Evolutionary conservation across 2,113 vertebrate species (phyloP).

Genomic region (Jaculus jaculus): DNA sequence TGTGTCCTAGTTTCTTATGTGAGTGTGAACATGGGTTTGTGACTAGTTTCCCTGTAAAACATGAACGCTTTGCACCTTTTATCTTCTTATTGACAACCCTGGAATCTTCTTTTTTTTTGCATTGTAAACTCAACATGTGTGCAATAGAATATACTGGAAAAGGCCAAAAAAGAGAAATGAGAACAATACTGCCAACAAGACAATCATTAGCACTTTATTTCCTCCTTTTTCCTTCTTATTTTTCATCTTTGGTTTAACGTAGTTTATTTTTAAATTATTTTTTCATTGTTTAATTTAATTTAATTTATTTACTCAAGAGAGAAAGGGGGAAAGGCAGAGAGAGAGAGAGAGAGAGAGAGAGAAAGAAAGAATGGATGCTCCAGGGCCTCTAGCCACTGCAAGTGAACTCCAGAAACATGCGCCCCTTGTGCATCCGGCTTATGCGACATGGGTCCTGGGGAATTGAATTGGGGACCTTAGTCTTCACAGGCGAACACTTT

Average conservation of each 20-base stretch:
- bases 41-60: background rate
- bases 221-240: background rate
- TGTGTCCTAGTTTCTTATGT: background rate
- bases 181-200: background rate
- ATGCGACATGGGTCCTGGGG: no score
- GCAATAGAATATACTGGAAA: background rate
- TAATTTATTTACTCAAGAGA: no score
- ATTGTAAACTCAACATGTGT: background rate
- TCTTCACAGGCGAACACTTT: no score
- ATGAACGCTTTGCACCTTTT: background rate
- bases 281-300: no score
- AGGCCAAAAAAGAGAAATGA: slow-evolving; percentile 17
- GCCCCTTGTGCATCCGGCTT: no score
- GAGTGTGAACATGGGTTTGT: background rate
- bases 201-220: background rate
- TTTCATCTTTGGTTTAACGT: background rate
- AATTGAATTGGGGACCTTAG: no score
- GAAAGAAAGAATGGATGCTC: no score
- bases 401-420: no score
- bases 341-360: no score
- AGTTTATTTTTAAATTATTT: background rate
- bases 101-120: slow-evolving; percentile 24
- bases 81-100: background rate
- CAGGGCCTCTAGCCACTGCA: no score
- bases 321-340: no score